Conservation (phyloP, 2,888 invertebrate species). For the Pachymerium ferrugineum region DNA sequence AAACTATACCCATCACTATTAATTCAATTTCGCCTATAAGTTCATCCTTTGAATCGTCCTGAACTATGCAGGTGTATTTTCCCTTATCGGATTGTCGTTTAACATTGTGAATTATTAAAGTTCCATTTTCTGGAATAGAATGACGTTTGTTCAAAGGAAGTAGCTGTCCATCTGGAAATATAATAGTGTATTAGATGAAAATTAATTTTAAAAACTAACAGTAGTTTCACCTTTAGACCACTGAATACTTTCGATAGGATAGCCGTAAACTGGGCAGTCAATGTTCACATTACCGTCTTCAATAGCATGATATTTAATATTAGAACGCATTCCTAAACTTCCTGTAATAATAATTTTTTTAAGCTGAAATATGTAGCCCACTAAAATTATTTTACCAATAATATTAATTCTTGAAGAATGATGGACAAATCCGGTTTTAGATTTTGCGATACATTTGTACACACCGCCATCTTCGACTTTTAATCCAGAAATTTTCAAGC, state of each 20-base stretch:
- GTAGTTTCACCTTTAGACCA: conserved; percentile 75
- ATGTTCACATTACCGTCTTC: conserved; percentile 82
- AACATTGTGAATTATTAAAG: conserved; percentile 77
- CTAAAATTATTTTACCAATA: not conserved
- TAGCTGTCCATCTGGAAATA: conserved; percentile 61
- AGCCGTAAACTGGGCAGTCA: conserved; percentile 86
- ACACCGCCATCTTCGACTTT: conserved; percentile 1
- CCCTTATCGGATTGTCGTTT: conserved; percentile 90
- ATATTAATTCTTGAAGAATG: not conserved
- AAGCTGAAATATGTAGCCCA: not conserved
- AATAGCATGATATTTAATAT: conserved; percentile 89
- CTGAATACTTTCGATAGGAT: conserved; percentile 84
- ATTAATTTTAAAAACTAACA: not conserved
- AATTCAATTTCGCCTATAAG: conserved; percentile 83
- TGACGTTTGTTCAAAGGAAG: conserved; percentile 92
- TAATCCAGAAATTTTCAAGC: not conserved
- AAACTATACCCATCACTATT: conserved; percentile 91
- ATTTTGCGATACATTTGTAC: not conserved
- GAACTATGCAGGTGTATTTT: conserved; percentile 87
- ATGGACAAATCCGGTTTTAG: not conserved
- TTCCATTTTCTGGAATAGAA: conserved; percentile 36
- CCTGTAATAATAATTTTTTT: not conserved
- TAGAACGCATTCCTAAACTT: conserved; percentile 44
- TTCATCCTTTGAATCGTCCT: conserved; percentile 83
- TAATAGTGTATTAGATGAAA: not conserved